A percentile compares a stretch with the other conserved stretches of the same genome.
These are phyloP conservation scores for Tolypeutes matacus DNA, from an alignment of 2,797 vertebrate species.

Conservation along the genomic window DNA sequence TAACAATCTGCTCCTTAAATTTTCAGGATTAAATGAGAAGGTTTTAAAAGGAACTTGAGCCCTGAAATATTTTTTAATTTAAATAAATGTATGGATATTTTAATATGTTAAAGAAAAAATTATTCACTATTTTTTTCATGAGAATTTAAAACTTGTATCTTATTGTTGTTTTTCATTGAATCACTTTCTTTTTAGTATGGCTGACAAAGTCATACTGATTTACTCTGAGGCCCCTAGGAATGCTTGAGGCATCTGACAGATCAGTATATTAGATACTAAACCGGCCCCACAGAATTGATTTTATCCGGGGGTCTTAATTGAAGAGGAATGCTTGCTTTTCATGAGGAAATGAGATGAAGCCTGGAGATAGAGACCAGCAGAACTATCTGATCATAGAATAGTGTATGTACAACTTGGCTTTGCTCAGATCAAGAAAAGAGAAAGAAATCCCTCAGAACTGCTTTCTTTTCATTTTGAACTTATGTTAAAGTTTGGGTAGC, in stretches of 20 bases:
- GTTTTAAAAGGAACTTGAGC: background rate
- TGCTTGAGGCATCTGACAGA: background rate
- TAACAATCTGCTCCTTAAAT: fast-evolving
- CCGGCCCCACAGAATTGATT: background rate
- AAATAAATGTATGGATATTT: background rate
- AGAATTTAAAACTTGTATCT: background rate
- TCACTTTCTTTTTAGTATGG: background rate
- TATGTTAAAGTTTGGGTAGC: background rate
- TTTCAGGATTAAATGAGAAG: background rate
- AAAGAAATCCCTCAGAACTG: background rate
- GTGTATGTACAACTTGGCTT: fast-evolving
- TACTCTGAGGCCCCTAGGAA: too few species aligned
- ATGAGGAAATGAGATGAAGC: background rate
- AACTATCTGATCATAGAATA: background rate
- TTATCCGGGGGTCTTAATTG: background rate
- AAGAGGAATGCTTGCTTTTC: too few species aligned
- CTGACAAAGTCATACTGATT: background rate
- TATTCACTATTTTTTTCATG: background rate
- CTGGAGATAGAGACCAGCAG: fast-evolving
- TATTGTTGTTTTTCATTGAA: background rate
- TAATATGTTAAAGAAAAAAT: background rate
- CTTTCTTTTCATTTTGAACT: background rate
- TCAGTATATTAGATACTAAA: too few species aligned
- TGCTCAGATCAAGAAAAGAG: background rate
- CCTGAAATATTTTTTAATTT: background rate